phyloP scores from a whole-genome alignment of 2,888 invertebrate species.

The Morinoia aosen region DNA sequence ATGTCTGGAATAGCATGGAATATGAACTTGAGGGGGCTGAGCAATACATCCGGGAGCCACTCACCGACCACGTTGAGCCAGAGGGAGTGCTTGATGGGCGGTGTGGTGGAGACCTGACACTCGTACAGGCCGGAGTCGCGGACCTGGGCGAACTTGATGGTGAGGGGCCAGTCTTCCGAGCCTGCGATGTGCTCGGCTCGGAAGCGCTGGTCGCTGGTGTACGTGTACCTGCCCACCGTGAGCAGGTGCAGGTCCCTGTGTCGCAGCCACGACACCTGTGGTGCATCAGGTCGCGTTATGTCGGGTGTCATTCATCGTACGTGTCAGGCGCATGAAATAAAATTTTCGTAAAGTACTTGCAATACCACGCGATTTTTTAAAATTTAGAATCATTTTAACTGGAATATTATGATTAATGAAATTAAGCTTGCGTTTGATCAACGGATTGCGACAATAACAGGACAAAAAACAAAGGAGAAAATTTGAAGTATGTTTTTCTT shows the following conservation, averaged over 20 bases:
- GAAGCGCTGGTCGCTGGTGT: conserved; percentile 58
- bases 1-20: not conserved
- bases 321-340: too few species aligned
- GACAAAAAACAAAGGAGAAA: too few species aligned
- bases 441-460: too few species aligned
- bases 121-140: conserved; percentile 66
- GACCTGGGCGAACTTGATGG: conserved; percentile 63
- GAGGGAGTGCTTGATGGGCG: conserved; percentile 65
- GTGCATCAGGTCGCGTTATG: not conserved
- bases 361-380: too few species aligned
- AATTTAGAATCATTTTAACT: too few species aligned
- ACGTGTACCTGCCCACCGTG: conserved; percentile 62
- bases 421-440: too few species aligned
- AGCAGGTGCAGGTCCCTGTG: conserved; percentile 62
- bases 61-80: conserved; percentile 66
- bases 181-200: conserved; percentile 63
- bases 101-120: conserved; percentile 66
- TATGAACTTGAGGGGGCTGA: not conserved
- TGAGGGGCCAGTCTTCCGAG: conserved; percentile 66
- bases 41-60: not conserved
- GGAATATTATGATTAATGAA: too few species aligned
- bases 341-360: too few species aligned
- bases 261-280: conserved; percentile 61
- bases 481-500: too few species aligned
- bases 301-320: not conserved